Conservation (phyloP, 2,888 invertebrate genomes). For the Trichacis sp. region DNA sequence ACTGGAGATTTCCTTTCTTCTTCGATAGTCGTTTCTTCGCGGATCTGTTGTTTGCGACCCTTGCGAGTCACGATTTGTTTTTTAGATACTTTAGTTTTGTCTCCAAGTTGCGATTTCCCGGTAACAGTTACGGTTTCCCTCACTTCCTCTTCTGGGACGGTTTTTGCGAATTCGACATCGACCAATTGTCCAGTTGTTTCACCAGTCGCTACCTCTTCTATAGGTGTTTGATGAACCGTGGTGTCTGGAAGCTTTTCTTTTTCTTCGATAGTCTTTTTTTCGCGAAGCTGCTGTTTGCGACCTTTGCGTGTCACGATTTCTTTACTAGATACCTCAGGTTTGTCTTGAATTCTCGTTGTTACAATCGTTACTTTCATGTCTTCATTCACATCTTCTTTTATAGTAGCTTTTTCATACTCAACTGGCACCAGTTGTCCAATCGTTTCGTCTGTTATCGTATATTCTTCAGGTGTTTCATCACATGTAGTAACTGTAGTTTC, state of each 20-base stretch:
- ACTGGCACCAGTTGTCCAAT: slow-evolving; percentile 3
- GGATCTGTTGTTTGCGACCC: slow-evolving; percentile 66
- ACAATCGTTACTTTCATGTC: slow-evolving; percentile 51
- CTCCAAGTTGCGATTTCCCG: slow-evolving; percentile 44
- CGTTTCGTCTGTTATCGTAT: background rate
- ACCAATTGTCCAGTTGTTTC: slow-evolving; percentile 52
- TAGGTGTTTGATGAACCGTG: slow-evolving; percentile 53
- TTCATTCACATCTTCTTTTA: slow-evolving; percentile 56
- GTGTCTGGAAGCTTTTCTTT: slow-evolving; percentile 69
- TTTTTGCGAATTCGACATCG: slow-evolving; percentile 40
- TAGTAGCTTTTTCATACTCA: slow-evolving; percentile 4
- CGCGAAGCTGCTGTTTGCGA: slow-evolving; percentile 47
- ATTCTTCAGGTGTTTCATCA: background rate
- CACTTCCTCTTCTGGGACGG: slow-evolving; percentile 52
- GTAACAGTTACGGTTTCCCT: slow-evolving; percentile 54
- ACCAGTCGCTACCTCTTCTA: slow-evolving; percentile 68
- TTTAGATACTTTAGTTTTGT: slow-evolving; percentile 55
- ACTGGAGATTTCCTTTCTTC: slow-evolving; percentile 64
- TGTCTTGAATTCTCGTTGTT: slow-evolving; percentile 12
- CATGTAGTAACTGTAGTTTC: too few relatives aligned
- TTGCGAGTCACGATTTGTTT: slow-evolving; percentile 64
- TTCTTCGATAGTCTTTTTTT: slow-evolving; percentile 67
- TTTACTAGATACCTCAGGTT: slow-evolving; percentile 51
- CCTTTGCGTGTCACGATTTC: slow-evolving; percentile 59
- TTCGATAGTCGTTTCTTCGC: slow-evolving; percentile 65